A percentile compares a stretch with the other conserved stretches of the same genome.
Evolutionary conservation across 2,797 vertebrate species (phyloP).

Genomic region (Thaleichthys pacificus): DNA sequence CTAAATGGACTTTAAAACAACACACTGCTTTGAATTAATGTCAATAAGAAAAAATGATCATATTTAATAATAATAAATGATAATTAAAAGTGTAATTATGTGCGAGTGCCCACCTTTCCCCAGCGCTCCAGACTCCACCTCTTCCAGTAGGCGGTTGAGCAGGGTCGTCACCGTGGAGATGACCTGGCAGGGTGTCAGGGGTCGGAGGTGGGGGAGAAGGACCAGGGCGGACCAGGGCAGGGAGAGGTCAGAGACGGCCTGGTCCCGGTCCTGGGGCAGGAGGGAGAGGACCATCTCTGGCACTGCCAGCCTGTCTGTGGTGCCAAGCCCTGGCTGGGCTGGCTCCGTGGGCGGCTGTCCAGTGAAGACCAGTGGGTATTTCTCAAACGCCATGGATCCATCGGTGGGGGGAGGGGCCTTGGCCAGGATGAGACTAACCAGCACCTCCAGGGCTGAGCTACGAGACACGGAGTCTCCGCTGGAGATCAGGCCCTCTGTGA

Average conservation of each 20-base stretch:
- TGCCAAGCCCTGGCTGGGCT: conserved; percentile 39
- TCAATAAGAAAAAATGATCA: background rate
- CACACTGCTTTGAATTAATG: background rate
- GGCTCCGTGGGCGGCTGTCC: conserved; percentile 73
- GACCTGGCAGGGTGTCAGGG: conserved; percentile 75
- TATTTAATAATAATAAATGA: background rate
- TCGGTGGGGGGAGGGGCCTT: conserved; percentile 90
- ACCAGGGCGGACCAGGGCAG: conserved; percentile 87
- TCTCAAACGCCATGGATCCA: conserved; percentile 95
- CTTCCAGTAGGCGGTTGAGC: conserved; percentile 76
- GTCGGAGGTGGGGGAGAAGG: conserved; percentile 92
- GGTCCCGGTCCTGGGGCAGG: conserved; percentile 59
- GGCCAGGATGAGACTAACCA: conserved; percentile 87
- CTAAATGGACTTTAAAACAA: background rate
- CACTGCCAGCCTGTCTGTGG: conserved; percentile 57
- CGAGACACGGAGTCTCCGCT: conserved; percentile 57
- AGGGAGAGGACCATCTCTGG: conserved; percentile 83
- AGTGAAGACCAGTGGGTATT: conserved; percentile 89
- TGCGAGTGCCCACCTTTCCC: conserved; percentile 78
- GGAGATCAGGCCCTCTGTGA: conserved; percentile 75
- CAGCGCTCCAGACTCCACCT: conserved; percentile 72
- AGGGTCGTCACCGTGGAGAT: conserved; percentile 70
- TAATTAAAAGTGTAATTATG: background rate
- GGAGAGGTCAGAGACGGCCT: conserved; percentile 74
- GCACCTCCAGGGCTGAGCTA: conserved; percentile 75